These are phyloP conservation scores for Falco rusticolus DNA, from an alignment of 2,797 vertebrate species.

Conservation along the genomic window DNA sequence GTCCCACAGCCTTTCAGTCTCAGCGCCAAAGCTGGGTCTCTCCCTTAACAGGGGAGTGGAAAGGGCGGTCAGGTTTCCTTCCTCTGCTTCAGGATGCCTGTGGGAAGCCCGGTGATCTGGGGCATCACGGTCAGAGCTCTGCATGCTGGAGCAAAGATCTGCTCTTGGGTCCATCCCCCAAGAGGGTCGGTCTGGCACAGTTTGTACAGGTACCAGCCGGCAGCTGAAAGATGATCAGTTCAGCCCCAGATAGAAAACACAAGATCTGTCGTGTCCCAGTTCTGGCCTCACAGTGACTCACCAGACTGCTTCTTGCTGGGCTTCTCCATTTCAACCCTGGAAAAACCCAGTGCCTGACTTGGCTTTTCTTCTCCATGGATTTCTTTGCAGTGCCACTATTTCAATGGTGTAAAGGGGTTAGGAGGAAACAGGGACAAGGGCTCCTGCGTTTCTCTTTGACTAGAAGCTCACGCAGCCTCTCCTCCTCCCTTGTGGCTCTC, in stretches of 20 bases:
- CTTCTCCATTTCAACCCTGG: neutral
- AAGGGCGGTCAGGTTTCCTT: neutral
- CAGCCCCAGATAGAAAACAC: neutral
- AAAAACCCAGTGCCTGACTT: neutral
- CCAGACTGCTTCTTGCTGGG: neutral
- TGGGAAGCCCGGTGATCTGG: neutral
- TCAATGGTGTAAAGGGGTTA: neutral
- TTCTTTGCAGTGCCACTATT: neutral
- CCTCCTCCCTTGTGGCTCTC: neutral
- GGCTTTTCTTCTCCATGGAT: neutral
- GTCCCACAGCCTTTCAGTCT: neutral
- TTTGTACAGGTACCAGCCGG: neutral
- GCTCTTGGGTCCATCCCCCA: neutral
- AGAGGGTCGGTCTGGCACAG: rapidly evolving
- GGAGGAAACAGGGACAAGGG: neutral
- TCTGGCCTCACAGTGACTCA: neutral
- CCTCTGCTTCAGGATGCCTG: neutral
- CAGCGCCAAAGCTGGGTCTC: neutral
- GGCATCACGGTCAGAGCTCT: neutral
- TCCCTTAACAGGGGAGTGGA: neutral
- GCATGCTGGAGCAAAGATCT: neutral
- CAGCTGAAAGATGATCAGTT: neutral
- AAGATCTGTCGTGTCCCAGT: neutral
- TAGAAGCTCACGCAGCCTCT: neutral
- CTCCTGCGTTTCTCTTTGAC: neutral